A percentile compares a stretch with the other conserved stretches of the same genome.
These are phyloP conservation scores for Anthoscopus minutus DNA, from an alignment of 2,113 vertebrate species.

Conservation along the genomic window DNA sequence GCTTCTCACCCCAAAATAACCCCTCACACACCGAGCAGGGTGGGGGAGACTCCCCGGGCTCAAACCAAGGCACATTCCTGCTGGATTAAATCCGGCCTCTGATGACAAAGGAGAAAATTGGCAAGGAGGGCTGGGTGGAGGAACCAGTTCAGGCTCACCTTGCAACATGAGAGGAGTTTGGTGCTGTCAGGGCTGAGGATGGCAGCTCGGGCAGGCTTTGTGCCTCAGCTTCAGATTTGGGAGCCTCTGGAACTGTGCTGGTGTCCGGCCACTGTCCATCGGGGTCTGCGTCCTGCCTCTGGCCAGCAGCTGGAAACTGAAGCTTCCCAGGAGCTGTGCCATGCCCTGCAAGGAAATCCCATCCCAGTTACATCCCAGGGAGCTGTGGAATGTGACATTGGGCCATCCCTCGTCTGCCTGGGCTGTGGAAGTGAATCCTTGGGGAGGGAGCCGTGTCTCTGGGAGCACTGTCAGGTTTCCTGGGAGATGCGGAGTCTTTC, in stretches of 20 bases:
- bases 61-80: conserved; percentile 20
- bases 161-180: conserved; percentile 36
- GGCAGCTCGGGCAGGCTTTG: not conserved
- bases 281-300: accelerated
- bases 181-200: not conserved
- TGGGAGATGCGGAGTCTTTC: not conserved
- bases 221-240: accelerated
- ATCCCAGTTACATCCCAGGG: not conserved
- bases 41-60: not conserved
- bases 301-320: not conserved
- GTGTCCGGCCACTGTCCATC: accelerated
- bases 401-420: not conserved
- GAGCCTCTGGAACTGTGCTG: accelerated
- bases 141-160: conserved; percentile 56
- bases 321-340: not conserved
- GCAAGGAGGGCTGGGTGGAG: conserved; percentile 61
- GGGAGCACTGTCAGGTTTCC: accelerated
- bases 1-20: not conserved
- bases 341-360: not conserved
- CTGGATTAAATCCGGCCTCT: conserved; percentile 28
- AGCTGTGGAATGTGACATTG: not conserved
- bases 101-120: conserved; percentile 63
- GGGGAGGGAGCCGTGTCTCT: accelerated
- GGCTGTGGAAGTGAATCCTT: not conserved
- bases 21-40: accelerated